Evolutionary conservation across 2,113 vertebrate species (phyloP).

Genomic region (Melanerpes formicivorus): DNA sequence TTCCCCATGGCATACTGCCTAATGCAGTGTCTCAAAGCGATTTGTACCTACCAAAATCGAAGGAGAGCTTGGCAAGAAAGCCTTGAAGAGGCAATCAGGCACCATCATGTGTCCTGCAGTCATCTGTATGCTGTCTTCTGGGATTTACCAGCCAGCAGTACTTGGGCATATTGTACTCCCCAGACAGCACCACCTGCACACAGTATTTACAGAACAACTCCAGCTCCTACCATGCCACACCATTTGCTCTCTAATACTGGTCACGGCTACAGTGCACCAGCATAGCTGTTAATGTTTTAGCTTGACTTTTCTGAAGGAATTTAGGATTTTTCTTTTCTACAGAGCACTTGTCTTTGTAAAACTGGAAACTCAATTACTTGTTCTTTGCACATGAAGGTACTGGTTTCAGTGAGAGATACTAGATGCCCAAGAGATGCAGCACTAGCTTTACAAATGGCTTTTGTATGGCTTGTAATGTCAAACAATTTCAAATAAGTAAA

Average conservation of each 20-base stretch:
- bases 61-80: not conserved
- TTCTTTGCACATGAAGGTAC: not conserved
- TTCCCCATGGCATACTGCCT: not conserved
- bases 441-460: not conserved
- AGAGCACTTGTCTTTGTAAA: not conserved
- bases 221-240: not conserved
- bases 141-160: not conserved
- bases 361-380: not conserved
- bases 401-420: not conserved
- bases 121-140: rapidly evolving
- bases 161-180: not conserved
- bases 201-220: not conserved
- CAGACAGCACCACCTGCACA: not conserved
- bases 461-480: not conserved
- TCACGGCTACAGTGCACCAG: not conserved
- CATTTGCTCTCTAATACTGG: not conserved
- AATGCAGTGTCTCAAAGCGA: rapidly evolving
- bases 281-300: not conserved
- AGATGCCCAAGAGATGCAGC: not conserved
- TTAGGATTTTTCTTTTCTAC: not conserved
- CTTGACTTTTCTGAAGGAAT: not conserved
- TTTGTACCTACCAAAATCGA: rapidly evolving
- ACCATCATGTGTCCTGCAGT: rapidly evolving
- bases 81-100: not conserved
- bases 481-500: not conserved